These are phyloP conservation scores for Nysson spinosus DNA, from an alignment of 2,888 invertebrate species.

Conservation along the genomic window DNA sequence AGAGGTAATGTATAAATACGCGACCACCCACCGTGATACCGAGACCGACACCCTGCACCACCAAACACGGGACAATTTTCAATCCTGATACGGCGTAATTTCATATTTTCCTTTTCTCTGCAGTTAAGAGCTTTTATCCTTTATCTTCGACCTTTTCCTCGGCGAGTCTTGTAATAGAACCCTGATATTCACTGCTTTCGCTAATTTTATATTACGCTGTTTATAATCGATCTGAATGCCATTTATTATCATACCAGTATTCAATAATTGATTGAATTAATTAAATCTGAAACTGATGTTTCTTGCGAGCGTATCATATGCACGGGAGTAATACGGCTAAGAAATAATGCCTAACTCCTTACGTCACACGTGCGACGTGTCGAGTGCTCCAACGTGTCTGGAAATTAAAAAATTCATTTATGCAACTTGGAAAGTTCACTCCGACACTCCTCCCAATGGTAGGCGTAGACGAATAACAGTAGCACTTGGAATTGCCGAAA, in stretches of 20 bases:
- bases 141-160: background rate
- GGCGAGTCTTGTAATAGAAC: too few species aligned
- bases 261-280: background rate
- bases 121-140: background rate
- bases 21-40: slow-evolving; percentile 67
- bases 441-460: background rate
- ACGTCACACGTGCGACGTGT: too few species aligned
- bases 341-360: too few species aligned
- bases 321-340: too few species aligned
- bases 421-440: background rate
- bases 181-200: too few species aligned
- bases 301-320: background rate
- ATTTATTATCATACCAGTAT: too few species aligned
- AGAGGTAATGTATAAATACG: slow-evolving; percentile 65
- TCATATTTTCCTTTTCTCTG: slow-evolving; percentile 1
- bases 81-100: slow-evolving; percentile 24
- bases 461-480: too few species aligned
- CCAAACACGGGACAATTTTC: slow-evolving; percentile 46
- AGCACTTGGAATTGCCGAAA: too few species aligned
- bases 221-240: too few species aligned
- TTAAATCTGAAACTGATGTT: background rate
- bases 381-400: too few species aligned
- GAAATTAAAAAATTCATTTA: background rate
- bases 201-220: too few species aligned
- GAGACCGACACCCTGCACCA: slow-evolving; percentile 47